Evolutionary conservation across 2,113 vertebrate species (phyloP), one percentile per base, ranked within the genome.

Genomic region (Plectropomus leopardus): DNA sequence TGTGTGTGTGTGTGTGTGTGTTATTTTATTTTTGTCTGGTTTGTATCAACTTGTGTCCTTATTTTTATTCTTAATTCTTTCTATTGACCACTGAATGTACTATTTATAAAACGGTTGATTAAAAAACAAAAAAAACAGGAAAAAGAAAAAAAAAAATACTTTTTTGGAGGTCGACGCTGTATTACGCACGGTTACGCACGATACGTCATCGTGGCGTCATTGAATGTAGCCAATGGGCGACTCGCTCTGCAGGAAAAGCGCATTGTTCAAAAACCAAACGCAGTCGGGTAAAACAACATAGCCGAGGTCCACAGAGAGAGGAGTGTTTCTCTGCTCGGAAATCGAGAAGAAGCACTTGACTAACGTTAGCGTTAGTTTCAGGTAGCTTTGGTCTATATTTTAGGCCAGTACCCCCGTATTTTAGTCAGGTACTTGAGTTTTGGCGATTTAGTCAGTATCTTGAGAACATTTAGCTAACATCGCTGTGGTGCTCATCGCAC

Each of bases 181-280:
- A 0, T 5, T 13, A 10, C 24, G 4, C 23, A 23, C n/a, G n/a
- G n/a, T n/a, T n/a, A n/a, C n/a, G n/a, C n/a, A n/a, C n/a, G 48
- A 23, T 51, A n/a, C 48, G n/a, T 44, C 32, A 9, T 13, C 2
- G 0, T 5, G 0, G 63, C 72, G 79, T 70, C 30, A 63, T 40
- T 0, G 0, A 0, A 4, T 23, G 24, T 4, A 80, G 30, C 91
- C 88, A 92, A 91, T 92, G 87, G 14, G 21, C 47, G 71, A 85
- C 57, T 70, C 57, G 75, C 40, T 36, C 14, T 45, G 26, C 2
- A 5, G 17, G 0, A n/a, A 66, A 70, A 47, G 83, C 90, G 94
- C 93, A 86, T 92, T 74, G 92, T 95, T 95, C 90, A 91, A 95
- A 95, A 79, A 34, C 17, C 4, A 64, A 90, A 84, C 21, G 28